These are phyloP conservation scores for Gambusia affinis DNA, from an alignment of 2,113 vertebrate genomes.

Conservation along the genomic window DNA sequence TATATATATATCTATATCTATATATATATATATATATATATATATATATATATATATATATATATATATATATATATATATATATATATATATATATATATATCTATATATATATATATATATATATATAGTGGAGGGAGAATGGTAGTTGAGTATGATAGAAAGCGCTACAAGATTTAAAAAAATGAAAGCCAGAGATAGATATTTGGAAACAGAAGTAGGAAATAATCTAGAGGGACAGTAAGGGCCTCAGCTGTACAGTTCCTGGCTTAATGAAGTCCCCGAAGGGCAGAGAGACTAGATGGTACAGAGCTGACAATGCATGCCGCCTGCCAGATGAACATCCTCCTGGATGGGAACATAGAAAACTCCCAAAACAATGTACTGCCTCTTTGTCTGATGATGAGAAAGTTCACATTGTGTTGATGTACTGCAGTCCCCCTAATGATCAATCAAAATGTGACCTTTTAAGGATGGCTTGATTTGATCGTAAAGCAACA, in stretches of 20 bases:
- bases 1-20: too few relatives aligned
- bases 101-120: too few relatives aligned
- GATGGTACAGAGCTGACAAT: slow-evolving; percentile 62
- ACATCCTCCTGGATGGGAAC: slow-evolving; percentile 19
- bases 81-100: too few relatives aligned
- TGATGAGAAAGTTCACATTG: not conserved
- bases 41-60: too few relatives aligned
- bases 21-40: too few relatives aligned
- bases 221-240: slow-evolving; percentile 52
- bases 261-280: slow-evolving; percentile 72
- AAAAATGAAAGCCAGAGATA: slow-evolving; percentile 46
- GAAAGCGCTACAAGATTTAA: slow-evolving; percentile 14
- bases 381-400: slow-evolving; percentile 28
- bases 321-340: slow-evolving; percentile 57
- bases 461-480: not conserved
- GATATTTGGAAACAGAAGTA: slow-evolving; percentile 43
- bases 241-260: slow-evolving; percentile 70
- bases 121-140: not conserved
- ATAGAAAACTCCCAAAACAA: slow-evolving; percentile 22
- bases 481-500: not conserved
- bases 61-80: too few relatives aligned
- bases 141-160: not conserved
- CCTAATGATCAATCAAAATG: not conserved
- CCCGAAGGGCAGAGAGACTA: slow-evolving; percentile 53
- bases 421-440: not conserved